A percentile compares a stretch with the other conserved stretches of the same genome.
Conservation (phyloP, 2,797 vertebrate species). For the Melanotaenia boesemani region DNA sequence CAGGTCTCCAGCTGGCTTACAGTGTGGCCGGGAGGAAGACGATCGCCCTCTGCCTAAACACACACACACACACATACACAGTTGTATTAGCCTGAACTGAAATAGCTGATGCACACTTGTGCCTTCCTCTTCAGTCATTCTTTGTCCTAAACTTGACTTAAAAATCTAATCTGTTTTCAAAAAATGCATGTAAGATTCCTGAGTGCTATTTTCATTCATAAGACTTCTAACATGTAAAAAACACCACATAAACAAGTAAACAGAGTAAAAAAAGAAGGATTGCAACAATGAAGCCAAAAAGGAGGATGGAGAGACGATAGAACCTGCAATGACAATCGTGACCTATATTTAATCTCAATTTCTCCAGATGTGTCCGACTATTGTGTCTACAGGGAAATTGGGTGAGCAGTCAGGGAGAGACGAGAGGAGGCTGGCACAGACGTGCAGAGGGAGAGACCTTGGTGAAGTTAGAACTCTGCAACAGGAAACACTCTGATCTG, state of each 20-base stretch:
- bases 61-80: not conserved
- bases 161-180: not conserved
- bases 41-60: conserved; percentile 90
- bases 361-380: conserved; percentile 73
- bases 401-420: conserved; percentile 29
- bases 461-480: conserved; percentile 80
- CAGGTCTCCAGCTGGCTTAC: conserved; percentile 95
- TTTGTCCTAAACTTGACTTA: not conserved
- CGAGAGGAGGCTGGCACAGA: conserved; percentile 45
- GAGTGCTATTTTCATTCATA: not conserved
- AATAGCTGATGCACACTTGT: not conserved
- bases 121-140: not conserved
- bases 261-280: not conserved
- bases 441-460: conserved; percentile 51
- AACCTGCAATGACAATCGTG: conserved; percentile 25
- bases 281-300: conserved; percentile 8
- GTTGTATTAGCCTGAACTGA: conserved; percentile 3
- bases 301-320: conserved; percentile 4
- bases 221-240: not conserved
- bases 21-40: conserved; percentile 91
- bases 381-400: conserved; percentile 56
- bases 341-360: conserved; percentile 58
- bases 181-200: not conserved
- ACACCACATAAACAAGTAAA: not conserved
- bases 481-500: conserved; percentile 92